Conservation (phyloP, 2,113 vertebrate genomes). For the Lophotis ruficrista region DNA sequence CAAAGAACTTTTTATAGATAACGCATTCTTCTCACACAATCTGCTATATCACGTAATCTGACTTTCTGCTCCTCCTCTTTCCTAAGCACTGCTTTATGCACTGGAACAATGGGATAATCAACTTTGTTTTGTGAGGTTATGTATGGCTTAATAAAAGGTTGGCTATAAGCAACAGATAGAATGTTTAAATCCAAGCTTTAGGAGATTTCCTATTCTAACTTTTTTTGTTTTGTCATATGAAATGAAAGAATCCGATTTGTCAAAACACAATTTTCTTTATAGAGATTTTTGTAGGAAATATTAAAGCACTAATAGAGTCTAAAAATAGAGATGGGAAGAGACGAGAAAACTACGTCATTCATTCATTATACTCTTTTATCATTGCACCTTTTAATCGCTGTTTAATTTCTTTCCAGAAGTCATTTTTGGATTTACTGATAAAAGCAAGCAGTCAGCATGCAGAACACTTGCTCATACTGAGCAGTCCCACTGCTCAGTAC, state of each 20-base stretch:
- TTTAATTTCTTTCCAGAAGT: background rate
- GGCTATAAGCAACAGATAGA: background rate
- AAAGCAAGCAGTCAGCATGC: rapidly evolving
- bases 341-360: background rate
- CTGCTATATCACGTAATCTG: background rate
- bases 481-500: background rate
- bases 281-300: background rate
- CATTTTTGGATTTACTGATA: background rate
- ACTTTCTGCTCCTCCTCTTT: background rate
- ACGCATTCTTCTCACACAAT: background rate
- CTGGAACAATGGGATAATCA: background rate
- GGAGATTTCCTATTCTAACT: background rate
- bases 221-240: background rate
- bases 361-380: background rate
- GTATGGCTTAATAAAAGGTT: background rate
- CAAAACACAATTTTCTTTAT: background rate
- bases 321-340: background rate
- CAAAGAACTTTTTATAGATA: background rate
- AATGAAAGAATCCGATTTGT: background rate
- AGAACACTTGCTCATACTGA: background rate
- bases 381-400: background rate
- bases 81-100: background rate
- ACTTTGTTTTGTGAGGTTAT: background rate
- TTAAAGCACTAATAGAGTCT: background rate
- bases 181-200: background rate